Conservation (phyloP, 2,888 invertebrate species). For the Tiliacea aurago region DNA sequence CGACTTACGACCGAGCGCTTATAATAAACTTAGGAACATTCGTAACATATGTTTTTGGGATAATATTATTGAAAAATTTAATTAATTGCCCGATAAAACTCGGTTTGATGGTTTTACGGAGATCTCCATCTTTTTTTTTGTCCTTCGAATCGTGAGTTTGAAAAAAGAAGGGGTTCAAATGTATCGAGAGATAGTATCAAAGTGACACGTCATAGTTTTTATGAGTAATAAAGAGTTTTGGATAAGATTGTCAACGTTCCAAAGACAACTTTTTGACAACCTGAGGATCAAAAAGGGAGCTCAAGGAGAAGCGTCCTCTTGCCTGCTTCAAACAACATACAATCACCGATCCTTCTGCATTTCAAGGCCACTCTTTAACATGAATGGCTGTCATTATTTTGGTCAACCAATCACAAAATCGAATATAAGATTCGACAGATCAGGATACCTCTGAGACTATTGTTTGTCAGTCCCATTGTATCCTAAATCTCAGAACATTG, state of each 20-base stretch:
- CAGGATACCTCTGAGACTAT: background rate
- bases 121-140: conserved; percentile 59
- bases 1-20: conserved; percentile 76
- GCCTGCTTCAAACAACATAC: background rate
- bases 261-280: conserved; percentile 18
- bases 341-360: background rate
- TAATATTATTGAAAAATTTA: conserved; percentile 82
- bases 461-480: background rate
- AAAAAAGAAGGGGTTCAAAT: conserved; percentile 39
- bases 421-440: background rate
- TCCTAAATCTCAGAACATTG: too few relatives aligned
- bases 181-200: conserved; percentile 30
- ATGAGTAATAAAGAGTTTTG: conserved; percentile 27
- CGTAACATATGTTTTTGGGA: conserved; percentile 83
- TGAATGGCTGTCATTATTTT: background rate
- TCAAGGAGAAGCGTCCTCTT: background rate
- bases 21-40: conserved; percentile 81
- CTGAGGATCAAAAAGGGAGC: too few relatives aligned
- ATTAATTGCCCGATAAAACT: conserved; percentile 80
- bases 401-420: background rate
- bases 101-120: conserved; percentile 66
- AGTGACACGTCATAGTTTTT: conserved; percentile 58
- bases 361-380: too few relatives aligned
- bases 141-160: conserved; percentile 29
- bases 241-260: conserved; percentile 12